Base-by-base conservation (phyloP, 2,888 invertebrate species). In the Phyto melanocephala region DNA sequence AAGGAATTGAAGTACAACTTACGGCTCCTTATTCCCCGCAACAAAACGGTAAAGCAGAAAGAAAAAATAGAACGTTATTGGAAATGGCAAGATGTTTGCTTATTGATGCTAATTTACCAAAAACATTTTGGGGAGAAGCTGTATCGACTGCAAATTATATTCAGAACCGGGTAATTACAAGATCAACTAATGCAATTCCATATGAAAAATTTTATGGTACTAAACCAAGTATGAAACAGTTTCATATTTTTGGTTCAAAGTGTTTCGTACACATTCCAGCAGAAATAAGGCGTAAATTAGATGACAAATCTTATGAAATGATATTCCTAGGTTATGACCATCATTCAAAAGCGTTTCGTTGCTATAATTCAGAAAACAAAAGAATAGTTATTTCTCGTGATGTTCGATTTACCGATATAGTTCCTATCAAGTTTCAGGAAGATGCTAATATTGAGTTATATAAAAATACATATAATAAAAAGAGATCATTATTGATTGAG, bases 21-120 rank as follows among this genome's bases (percentile, higher is more conserved):
- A 80, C 83, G 10, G 80, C 77, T 22, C 74, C 81, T 35, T 83
- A 45, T 84, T 80, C 20, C 80, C 80, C n/a, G n/a, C n/a, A n/a
- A n/a, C n/a, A n/a, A n/a, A n/a, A n/a, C n/a, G n/a, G n/a, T n/a
- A n/a, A n/a, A 20, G 81, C 81, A 11, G 83, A 84, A 75, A 60
- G 79, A 15, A 84, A 82, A 35, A 84, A 85, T 37, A 74, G 80
- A 8, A 82, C 82, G 1, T 24, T 85, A 6, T 62, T 85, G 52
- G 80, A 84, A 60, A 81, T 81, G 70, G 76, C 79, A 20, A 77
- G 84, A 15, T 85, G 85, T 80, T 80, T 80, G 68, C 70, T 72
- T n/a, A n/a, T n/a, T n/a, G n/a, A n/a, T n/a, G n/a, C n/a, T n/a
- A n/a, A n/a, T n/a, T n/a, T n/a, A n/a, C n/a, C n/a, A n/a, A n/a